A percentile compares a stretch with the other conserved stretches of the same genome.
These are phyloP conservation scores for Palythoa heliodiscus DNA, from an alignment of 92 coral and sea anemone species.

Conservation along the genomic window DNA sequence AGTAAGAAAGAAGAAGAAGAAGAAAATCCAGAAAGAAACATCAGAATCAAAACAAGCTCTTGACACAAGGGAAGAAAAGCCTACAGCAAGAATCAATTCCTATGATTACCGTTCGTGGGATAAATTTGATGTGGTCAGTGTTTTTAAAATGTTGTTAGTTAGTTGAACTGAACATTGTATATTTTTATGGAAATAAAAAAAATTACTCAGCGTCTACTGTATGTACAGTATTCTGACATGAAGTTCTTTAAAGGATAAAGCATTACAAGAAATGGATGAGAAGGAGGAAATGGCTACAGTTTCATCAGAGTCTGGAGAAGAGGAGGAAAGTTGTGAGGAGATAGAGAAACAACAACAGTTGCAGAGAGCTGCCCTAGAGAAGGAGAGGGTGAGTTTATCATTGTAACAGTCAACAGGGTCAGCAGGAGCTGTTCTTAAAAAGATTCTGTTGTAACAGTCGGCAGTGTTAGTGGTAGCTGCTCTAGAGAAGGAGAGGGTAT, in stretches of 20 bases:
- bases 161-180: background rate
- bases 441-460: no score
- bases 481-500: no score
- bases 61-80: background rate
- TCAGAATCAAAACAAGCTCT: background rate
- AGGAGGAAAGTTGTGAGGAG: conserved; percentile 66
- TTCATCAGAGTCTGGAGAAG: conserved; percentile 72
- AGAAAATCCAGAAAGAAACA: conserved; percentile 49
- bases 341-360: conserved; percentile 68
- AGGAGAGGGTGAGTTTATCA: conserved; percentile 78
- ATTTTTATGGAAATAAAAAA: no score
- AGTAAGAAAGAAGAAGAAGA: conserved; percentile 62
- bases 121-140: conserved; percentile 92
- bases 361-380: conserved; percentile 87
- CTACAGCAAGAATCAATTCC: conserved; percentile 62
- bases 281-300: conserved; percentile 88
- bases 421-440: no score
- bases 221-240: background rate
- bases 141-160: background rate
- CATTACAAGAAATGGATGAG: conserved; percentile 81
- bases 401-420: no score
- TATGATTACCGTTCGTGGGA: conserved; percentile 95
- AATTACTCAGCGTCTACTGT: no score
- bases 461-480: no score
- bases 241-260: conserved; percentile 66